Percentiles rank a stretch among this genome's conserved stretches.
Conservation (phyloP, 2,797 vertebrate genomes). For the Semaprochilodus insignis region DNA sequence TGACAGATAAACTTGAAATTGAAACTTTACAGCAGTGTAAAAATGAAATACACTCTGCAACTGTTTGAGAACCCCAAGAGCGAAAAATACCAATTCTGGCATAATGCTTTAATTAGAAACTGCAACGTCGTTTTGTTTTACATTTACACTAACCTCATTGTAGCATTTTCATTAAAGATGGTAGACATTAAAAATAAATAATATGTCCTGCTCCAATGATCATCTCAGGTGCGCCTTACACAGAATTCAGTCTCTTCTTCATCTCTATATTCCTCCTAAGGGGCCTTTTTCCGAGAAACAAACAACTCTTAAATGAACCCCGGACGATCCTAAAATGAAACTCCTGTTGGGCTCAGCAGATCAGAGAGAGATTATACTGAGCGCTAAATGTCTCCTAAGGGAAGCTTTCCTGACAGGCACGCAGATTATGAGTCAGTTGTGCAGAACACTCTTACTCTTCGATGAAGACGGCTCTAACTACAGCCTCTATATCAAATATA, state of each 20-base stretch:
- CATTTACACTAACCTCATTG: too few species aligned
- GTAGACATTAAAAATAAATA: too few species aligned
- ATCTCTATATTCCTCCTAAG: not conserved
- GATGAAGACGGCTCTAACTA: not conserved
- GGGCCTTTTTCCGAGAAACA: not conserved
- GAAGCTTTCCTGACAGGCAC: not conserved
- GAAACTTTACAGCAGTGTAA: too few species aligned
- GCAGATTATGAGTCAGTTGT: not conserved
- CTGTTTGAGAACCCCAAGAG: too few species aligned
- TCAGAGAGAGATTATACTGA: not conserved
- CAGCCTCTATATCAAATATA: conserved; percentile 6
- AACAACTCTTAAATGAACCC: not conserved
- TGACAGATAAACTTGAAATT: too few species aligned
- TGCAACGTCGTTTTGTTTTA: too few species aligned
- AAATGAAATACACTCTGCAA: too few species aligned
- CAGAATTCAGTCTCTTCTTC: not conserved
- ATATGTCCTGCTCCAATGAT: not conserved
- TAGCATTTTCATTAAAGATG: too few species aligned
- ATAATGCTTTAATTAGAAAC: too few species aligned
- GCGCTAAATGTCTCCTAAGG: not conserved
- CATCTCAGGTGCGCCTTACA: not conserved
- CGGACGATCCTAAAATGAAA: not conserved
- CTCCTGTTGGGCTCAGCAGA: not conserved
- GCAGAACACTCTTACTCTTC: not conserved
- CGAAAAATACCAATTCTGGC: too few species aligned